phyloP scores from a whole-genome alignment of 2,797 vertebrate species.

The Nannoperca obscura region DNA sequence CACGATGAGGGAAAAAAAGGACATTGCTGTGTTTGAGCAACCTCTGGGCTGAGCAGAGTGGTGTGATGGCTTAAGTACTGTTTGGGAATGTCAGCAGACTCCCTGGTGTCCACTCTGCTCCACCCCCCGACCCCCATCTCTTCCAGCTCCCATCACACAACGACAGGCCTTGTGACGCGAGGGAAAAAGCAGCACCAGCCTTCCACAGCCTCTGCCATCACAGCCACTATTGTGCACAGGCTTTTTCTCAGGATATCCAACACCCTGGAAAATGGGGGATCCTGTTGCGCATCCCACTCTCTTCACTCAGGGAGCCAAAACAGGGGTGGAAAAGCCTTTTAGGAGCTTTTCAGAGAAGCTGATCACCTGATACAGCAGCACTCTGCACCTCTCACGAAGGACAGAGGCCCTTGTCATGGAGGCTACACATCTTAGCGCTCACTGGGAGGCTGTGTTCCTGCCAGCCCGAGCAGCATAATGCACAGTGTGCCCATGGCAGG shows the following conservation, averaged over 20 bases:
- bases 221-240: constrained; percentile 83
- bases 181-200: constrained; percentile 79
- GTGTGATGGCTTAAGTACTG: constrained; percentile 57
- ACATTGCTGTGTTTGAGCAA: constrained; percentile 44
- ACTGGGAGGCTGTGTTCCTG: constrained; percentile 70
- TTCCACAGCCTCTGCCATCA: constrained; percentile 80
- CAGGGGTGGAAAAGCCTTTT: constrained; percentile 79
- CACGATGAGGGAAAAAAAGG: constrained; percentile 23
- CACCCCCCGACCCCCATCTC: constrained; percentile 33
- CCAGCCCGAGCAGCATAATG: constrained; percentile 72
- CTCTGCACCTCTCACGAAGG: constrained; percentile 68
- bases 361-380: constrained; percentile 83
- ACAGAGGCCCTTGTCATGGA: constrained; percentile 78
- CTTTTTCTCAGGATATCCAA: constrained; percentile 88
- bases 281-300: constrained; percentile 80
- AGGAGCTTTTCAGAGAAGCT: constrained; percentile 71
- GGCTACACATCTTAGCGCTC: constrained; percentile 57
- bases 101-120: constrained; percentile 60
- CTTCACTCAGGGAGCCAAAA: constrained; percentile 72
- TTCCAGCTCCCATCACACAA: constrained; percentile 77
- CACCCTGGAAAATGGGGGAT: constrained; percentile 82
- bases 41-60: constrained; percentile 25
- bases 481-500: constrained; percentile 58
- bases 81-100: constrained; percentile 62
- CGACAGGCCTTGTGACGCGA: constrained; percentile 77